Base-by-base conservation (phyloP, 2,113 vertebrate genomes). In the Ictidomys tridecemlineatus region DNA sequence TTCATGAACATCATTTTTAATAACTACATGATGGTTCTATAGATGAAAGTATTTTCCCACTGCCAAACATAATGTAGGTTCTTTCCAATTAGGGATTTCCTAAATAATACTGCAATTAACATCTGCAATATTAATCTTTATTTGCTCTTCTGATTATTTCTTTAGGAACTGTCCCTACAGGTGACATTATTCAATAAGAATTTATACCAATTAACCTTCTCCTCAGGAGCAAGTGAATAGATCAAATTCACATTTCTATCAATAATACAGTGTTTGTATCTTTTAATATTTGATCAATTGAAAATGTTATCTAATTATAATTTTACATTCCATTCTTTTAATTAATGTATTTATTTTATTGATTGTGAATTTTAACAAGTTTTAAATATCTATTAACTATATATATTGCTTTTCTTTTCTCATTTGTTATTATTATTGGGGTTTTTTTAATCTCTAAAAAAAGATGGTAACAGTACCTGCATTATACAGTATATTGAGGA, bases 241-340 rank as follows among this genome's bases (percentile, higher is more conserved):
- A 8, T 80, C 69, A 93, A 24, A 89, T 72, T 58, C 84, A 53
- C 11, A 70, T 80, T 65, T 58, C 61, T 76, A 32, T 10, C 48
- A 93, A 48, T 56, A 65, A 77, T 67, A 88, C 58, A 18, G 13
- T 58, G 9, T 83, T 88, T 87, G 84, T 37, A 92, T 92, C 85
- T 93, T 95, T 76, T 83, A 24, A 88, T 88, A 74, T 87, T 83
- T 74, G 89, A 48, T n/a, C 56, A 37, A 78, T 6, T 85, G 9
- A 96, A 96, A 97, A 93, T 89, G 12, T 1, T 58, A 73, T 85
- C 53, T 84, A 92, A 45, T 73, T 93, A 0, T 42, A 72, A 93
- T 85, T 96, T 96, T 80, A n/a, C 93, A 85, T 85, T 79, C 70
- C 42, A 76, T 85, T 78, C 12, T 16, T 93, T 84, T 84, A 61